Base-by-base conservation (phyloP, 2,113 vertebrate species). In the Theristicus caerulescens region DNA sequence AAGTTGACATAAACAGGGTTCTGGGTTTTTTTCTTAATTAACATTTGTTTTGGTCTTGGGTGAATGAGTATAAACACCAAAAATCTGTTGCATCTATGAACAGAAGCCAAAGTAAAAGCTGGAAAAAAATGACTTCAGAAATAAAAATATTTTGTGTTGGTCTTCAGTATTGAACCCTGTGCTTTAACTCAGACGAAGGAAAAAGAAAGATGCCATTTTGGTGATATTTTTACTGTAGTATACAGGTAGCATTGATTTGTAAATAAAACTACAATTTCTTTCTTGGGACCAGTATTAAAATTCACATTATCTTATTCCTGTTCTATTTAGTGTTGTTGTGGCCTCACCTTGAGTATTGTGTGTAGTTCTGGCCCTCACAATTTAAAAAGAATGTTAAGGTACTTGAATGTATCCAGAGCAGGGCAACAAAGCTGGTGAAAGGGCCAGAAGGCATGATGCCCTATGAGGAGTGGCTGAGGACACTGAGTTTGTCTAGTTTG, bases 11-110 rank as follows among this genome's bases (percentile, higher is more conserved):
- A 96, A 98, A 94, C 97, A 97, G 59, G 76, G 80, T 71, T 86
- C 86, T 96, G 90, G 29, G 22, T 83, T 96, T 97, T 97, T 97
- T 97, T 96, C 93, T 97, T 97, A 96, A 97, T 98, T 98, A 97
- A 93, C 94, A 97, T 98, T 97, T 97, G 90, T 97, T 98, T 96
- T 98, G 95, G 65, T 97, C 96, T 71, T 97, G 96, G 82, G 64
- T 97, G 87, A 97, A 94, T 97, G 91, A 97, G 73, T 97, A 95
- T 92, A 97, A 97, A 96, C 88, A 96, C 49, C n/a, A 90, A 94
- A 96, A 98, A 88, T 97, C 94, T 98, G 97, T 97, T 97, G 54
- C 47, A 86, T 86, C 73, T 95, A 66, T 96, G 94, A 98, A 96
- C 71, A 76, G 95, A 97, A 96, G 97, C 95, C 94, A 97, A 95